These are phyloP conservation scores for Tragelaphus scriptus DNA, from an alignment of 2,113 vertebrate species.

Conservation along the genomic window DNA sequence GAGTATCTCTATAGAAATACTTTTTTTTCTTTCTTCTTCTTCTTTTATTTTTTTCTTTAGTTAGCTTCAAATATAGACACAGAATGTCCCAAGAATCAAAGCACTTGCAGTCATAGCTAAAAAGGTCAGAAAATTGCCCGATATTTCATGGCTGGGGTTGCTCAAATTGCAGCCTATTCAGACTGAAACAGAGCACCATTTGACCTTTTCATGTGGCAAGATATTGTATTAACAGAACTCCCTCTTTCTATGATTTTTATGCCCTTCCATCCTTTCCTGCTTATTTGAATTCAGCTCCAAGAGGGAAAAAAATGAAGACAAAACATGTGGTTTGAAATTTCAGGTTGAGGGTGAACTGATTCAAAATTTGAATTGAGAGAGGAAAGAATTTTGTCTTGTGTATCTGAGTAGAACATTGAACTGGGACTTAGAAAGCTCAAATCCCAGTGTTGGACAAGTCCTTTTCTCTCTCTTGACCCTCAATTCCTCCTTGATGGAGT, in stretches of 20 bases:
- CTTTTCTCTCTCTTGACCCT: background rate
- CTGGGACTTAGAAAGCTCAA: background rate
- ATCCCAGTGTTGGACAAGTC: background rate
- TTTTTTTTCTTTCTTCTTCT: background rate
- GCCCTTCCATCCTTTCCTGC: background rate
- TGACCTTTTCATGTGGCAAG: constrained; percentile 60
- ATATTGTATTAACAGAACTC: constrained; percentile 2
- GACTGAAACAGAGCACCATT: constrained; percentile 38
- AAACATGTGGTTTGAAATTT: constrained; percentile 8
- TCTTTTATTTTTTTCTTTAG: background rate
- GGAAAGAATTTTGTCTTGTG: constrained; percentile 8
- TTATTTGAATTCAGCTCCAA: constrained; percentile 28
- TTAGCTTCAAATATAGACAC: constrained; percentile 32
- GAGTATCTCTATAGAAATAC: constrained; percentile 13
- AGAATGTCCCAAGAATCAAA: constrained; percentile 54
- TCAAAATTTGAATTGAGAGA: constrained; percentile 30
- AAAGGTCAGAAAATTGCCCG: constrained; percentile 71
- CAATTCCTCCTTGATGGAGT: background rate
- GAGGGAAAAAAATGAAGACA: constrained; percentile 1
- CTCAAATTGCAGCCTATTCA: constrained; percentile 58
- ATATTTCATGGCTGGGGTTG: constrained; percentile 61
- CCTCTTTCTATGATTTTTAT: background rate
- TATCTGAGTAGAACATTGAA: background rate
- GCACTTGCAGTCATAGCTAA: constrained; percentile 52
- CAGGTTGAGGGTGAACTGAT: background rate